Evolutionary conservation across 2,888 invertebrate genomes (phyloP).

Genomic region (Nemotelus pantherinus): DNA sequence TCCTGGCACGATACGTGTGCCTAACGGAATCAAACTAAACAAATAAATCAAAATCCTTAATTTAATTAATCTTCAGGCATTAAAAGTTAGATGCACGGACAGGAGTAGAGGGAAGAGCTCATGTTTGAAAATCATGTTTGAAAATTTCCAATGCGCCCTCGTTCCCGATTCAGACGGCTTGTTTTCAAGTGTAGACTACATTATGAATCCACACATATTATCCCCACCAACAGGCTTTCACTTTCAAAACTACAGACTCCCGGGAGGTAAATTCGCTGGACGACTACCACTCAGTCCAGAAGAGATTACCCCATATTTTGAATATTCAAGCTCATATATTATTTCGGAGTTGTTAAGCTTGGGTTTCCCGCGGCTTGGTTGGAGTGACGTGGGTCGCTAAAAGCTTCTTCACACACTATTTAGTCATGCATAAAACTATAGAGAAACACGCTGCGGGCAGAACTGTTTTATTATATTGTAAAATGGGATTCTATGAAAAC

Average conservation of each 20-base stretch:
- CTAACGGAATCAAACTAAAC: conserved; percentile 48
- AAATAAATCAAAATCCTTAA: conserved; percentile 50
- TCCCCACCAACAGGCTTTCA: background rate
- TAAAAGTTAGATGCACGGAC: conserved; percentile 23
- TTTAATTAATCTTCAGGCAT: conserved; percentile 50
- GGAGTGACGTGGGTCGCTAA: background rate
- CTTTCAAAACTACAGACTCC: background rate
- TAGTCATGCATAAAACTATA: too few relatives aligned
- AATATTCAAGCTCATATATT: background rate
- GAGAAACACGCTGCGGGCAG: too few relatives aligned
- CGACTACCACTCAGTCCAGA: too few relatives aligned
- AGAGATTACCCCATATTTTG: background rate
- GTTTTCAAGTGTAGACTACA: too few relatives aligned
- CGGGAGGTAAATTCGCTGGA: too few relatives aligned
- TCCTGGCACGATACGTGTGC: conserved; percentile 5
- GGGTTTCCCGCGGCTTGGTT: background rate
- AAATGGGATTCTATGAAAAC: too few relatives aligned
- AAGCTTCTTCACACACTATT: too few relatives aligned
- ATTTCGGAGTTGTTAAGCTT: background rate
- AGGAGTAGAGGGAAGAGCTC: conserved; percentile 1
- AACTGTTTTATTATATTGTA: too few relatives aligned
- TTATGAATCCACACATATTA: background rate
- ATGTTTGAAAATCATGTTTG: background rate
- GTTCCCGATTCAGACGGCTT: background rate
- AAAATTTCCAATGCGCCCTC: conserved; percentile 15